Conservation (phyloP, 2,797 vertebrate species). For the Sebastes elongatus region DNA sequence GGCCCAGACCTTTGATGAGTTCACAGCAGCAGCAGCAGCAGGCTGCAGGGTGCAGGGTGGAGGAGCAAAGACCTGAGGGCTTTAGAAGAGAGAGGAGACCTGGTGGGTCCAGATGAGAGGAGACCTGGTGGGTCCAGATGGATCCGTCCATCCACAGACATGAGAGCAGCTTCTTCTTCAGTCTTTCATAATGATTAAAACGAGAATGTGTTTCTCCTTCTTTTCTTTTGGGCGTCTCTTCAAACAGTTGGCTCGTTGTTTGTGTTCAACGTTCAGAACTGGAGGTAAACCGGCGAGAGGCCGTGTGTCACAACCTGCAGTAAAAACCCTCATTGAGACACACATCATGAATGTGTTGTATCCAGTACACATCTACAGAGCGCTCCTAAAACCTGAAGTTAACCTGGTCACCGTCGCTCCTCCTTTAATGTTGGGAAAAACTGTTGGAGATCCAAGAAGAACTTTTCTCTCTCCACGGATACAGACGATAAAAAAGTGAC, state of each 20-base stretch:
- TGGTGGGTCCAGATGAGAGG: not conserved
- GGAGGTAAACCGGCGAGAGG: no score
- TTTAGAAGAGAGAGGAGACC: conserved; percentile 29
- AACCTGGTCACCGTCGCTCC: not conserved
- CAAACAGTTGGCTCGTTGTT: no score
- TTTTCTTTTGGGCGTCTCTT: no score
- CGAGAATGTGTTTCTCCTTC: no score
- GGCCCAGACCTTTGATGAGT: conserved; percentile 69
- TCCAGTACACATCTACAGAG: no score
- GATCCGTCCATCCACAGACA: not conserved
- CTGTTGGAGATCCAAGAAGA: not conserved
- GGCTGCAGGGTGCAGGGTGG: conserved; percentile 19
- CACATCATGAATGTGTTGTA: no score
- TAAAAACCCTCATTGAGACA: no score
- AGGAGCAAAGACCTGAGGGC: conserved; percentile 29
- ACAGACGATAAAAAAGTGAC: not conserved
- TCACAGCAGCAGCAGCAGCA: conserved; percentile 57
- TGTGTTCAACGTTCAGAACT: no score
- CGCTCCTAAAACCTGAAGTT: no score
- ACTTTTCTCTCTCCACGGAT: not conserved
- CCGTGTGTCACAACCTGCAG: no score
- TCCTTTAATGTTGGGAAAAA: not conserved
- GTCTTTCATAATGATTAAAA: no score
- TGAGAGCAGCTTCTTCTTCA: not conserved
- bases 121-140: no score